A percentile compares a stretch with the other conserved stretches of the same genome.
These are phyloP conservation scores for Sebastes minor DNA, from an alignment of 2,797 vertebrate genomes.

Conservation along the genomic window DNA sequence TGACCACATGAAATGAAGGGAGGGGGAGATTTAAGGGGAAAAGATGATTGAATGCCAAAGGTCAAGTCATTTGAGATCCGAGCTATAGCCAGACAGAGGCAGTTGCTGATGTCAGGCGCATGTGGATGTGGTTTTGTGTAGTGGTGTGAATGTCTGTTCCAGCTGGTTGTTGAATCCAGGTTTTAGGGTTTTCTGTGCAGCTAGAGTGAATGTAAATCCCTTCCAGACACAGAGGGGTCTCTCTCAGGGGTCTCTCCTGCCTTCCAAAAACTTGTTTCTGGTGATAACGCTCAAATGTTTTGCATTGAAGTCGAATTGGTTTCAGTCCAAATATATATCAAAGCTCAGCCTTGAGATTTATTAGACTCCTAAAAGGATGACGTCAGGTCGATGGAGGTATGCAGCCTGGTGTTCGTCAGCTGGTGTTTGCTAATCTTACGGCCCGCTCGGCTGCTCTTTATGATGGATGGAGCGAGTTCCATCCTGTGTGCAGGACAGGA, in stretches of 20 bases:
- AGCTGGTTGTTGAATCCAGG: neutral
- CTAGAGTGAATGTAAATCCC: neutral
- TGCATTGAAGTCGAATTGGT: neutral
- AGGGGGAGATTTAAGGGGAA: neutral
- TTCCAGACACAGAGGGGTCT: neutral
- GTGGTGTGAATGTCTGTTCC: neutral
- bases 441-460: conserved; percentile 44
- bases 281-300: neutral
- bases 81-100: neutral
- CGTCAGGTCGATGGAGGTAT: conserved; percentile 23
- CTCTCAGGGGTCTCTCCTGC: neutral
- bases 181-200: neutral
- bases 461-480: conserved; percentile 29
- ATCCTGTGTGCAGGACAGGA: conserved; percentile 38
- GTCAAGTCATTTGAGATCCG: conserved; percentile 38
- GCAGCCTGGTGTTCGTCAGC: conserved; percentile 38
- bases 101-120: neutral
- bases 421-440: conserved; percentile 48
- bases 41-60: conserved; percentile 16
- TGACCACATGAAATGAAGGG: neutral
- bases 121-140: neutral
- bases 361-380: neutral
- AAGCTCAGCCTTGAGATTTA: neutral
- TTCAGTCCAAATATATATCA: neutral
- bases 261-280: neutral